These are phyloP conservation scores for Allophyes oxyacanthae DNA, from an alignment of 2,888 invertebrate species.

Conservation along the genomic window DNA sequence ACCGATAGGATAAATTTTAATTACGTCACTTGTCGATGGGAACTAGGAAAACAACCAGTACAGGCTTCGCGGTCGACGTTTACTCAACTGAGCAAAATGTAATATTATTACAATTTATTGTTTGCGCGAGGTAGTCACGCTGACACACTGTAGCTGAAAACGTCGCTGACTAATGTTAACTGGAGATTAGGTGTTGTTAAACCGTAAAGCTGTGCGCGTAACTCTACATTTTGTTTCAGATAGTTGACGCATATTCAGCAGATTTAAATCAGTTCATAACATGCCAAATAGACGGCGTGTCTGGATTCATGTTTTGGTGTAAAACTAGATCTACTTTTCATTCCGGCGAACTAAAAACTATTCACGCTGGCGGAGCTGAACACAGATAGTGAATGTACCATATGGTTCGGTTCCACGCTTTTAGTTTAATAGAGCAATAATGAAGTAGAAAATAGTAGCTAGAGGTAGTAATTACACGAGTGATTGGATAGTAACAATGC, in stretches of 20 bases:
- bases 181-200: constrained; percentile 44
- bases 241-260: constrained; percentile 6
- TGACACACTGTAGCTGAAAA: constrained; percentile 55
- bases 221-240: constrained; percentile 10
- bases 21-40: constrained; percentile 27
- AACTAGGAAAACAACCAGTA: constrained; percentile 53
- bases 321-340: too few relatives aligned
- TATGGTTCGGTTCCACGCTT: constrained; percentile 8
- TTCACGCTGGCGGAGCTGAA: too few relatives aligned
- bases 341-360: too few relatives aligned
- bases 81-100: constrained; percentile 67
- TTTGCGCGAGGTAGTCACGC: constrained; percentile 61
- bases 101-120: constrained; percentile 54
- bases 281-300: background rate
- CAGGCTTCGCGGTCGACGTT: constrained; percentile 66
- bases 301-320: too few relatives aligned
- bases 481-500: constrained; percentile 72
- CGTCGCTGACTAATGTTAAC: constrained; percentile 63
- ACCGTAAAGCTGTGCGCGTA: constrained; percentile 31
- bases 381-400: too few relatives aligned
- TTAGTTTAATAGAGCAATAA: constrained; percentile 20
- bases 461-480: constrained; percentile 66
- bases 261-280: background rate
- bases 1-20: constrained; percentile 35
- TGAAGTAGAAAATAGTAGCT: constrained; percentile 18